phyloP scores from a whole-genome alignment of 2,113 vertebrate genomes.

The Ardeotis arabs region DNA sequence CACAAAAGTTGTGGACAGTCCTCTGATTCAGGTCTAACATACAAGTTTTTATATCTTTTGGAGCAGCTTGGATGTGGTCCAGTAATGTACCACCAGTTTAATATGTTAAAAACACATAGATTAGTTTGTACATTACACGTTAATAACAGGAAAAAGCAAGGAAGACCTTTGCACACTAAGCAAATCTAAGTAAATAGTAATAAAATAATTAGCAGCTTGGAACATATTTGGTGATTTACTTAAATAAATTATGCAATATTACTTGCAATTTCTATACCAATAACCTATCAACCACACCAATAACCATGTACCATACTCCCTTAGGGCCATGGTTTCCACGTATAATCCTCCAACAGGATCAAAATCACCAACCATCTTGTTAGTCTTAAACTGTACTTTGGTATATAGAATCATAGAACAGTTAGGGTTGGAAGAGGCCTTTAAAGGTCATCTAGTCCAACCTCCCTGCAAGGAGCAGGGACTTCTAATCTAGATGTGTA shows the following conservation, averaged over 20 bases:
- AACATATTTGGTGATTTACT: not conserved
- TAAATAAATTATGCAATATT: not conserved
- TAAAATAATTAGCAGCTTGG: not conserved
- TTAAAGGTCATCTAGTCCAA: no score
- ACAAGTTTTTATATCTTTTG: not conserved
- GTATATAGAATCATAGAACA: not conserved
- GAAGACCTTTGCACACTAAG: not conserved
- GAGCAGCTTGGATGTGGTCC: not conserved
- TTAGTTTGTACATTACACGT: not conserved
- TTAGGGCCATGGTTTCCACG: not conserved
- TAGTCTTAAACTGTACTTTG: not conserved
- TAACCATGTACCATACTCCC: not conserved
- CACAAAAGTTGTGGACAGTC: not conserved
- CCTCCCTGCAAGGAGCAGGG: no score
- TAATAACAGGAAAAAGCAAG: not conserved
- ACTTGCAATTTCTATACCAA: not conserved
- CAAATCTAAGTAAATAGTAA: not conserved
- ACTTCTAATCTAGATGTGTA: not conserved
- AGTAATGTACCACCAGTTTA: not conserved
- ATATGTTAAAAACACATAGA: not conserved
- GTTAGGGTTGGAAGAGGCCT: no score
- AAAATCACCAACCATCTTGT: not conserved
- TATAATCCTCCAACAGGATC: not conserved
- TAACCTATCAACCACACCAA: not conserved
- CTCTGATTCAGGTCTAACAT: not conserved